These are phyloP conservation scores for Diaphora mendica DNA, from an alignment of 2,888 invertebrate species.

Conservation along the genomic window DNA sequence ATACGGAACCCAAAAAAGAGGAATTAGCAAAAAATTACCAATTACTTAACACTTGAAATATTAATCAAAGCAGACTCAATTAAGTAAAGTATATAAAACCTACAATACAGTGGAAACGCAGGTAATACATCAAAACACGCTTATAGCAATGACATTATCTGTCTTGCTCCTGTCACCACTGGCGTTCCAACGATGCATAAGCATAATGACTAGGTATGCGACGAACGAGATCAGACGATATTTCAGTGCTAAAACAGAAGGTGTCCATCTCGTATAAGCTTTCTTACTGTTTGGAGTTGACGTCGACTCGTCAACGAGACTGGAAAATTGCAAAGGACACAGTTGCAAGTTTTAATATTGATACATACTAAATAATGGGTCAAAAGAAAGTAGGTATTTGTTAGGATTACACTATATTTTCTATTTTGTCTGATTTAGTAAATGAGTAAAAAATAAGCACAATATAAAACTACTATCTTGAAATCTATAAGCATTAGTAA, in stretches of 20 bases:
- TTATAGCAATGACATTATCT: background rate
- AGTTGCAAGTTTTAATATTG: too few species aligned
- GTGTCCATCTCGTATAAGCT: background rate
- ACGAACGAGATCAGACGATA: background rate
- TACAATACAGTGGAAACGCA: background rate
- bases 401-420: too few species aligned
- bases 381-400: too few species aligned
- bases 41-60: background rate
- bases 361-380: too few species aligned
- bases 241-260: background rate
- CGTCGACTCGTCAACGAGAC: too few species aligned
- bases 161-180: background rate
- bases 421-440: background rate
- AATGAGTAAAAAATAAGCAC: background rate
- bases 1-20: background rate
- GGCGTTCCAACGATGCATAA: background rate
- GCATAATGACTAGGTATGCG: background rate
- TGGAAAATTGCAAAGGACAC: too few species aligned
- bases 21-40: background rate
- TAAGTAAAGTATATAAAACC: background rate
- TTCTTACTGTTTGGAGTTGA: background rate
- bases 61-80: background rate
- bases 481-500: background rate
- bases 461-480: background rate
- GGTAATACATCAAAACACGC: background rate